Conservation (phyloP, 1,140 invertebrate species). For the Bombus sibiricus region DNA sequence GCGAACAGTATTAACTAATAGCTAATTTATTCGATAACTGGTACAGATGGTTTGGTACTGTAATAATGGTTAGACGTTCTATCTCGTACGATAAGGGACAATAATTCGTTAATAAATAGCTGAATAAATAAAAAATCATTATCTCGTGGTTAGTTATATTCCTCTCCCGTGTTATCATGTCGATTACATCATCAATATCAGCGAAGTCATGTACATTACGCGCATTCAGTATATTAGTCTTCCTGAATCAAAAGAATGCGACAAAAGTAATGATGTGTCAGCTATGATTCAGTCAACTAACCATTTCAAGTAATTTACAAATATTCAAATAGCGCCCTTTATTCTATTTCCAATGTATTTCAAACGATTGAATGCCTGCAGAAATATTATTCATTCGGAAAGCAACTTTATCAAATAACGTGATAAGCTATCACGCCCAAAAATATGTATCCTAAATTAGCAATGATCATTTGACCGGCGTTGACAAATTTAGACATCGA, state of each 20-base stretch:
- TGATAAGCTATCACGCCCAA: conserved; percentile 73
- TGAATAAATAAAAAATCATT: conserved; percentile 29
- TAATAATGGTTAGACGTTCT: neutral
- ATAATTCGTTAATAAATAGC: conserved; percentile 34
- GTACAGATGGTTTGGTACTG: neutral
- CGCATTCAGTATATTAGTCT: neutral
- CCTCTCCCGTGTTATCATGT: conserved; percentile 64
- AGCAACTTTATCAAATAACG: conserved; percentile 67
- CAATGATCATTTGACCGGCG: conserved; percentile 69
- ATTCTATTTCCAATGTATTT: neutral
- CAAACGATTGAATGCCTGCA: neutral
- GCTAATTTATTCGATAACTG: neutral
- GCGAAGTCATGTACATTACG: conserved; percentile 7
- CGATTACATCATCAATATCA: conserved; percentile 58
- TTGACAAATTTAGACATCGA: conserved; percentile 56
- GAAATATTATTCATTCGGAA: neutral
- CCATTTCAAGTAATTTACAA: neutral
- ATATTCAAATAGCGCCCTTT: neutral
- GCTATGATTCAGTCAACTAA: neutral
- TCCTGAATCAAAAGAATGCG: conserved; percentile 1
- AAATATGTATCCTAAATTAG: conserved; percentile 73
- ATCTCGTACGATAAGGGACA: conserved; percentile 12
- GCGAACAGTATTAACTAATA: neutral
- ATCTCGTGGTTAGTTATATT: conserved; percentile 57
- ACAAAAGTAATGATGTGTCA: neutral